phyloP scores from a whole-genome alignment of 2,888 invertebrate genomes.

The Myathropa florea region DNA sequence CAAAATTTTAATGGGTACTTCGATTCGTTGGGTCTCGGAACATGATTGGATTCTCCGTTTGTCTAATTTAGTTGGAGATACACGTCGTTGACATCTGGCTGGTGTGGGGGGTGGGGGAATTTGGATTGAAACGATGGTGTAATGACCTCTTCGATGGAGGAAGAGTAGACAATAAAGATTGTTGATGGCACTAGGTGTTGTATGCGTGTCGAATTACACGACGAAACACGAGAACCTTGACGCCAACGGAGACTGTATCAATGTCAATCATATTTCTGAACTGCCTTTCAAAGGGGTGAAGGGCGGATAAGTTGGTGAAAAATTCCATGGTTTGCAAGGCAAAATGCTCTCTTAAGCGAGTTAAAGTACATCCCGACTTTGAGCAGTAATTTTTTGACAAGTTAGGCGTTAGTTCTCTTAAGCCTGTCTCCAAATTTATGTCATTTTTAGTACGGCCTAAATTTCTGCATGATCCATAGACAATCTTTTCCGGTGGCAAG shows the following conservation, averaged over 20 bases:
- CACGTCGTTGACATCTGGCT: not conserved
- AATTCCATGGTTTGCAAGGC: too few relatives aligned
- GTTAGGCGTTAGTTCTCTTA: too few relatives aligned
- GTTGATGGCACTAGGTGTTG: not conserved
- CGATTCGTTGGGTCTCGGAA: not conserved
- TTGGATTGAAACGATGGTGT: not conserved
- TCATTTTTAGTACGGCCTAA: too few relatives aligned
- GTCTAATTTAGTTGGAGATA: not conserved
- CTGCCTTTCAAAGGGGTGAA: too few relatives aligned
- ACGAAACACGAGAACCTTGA: not conserved
- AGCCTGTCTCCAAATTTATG: too few relatives aligned
- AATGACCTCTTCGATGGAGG: not conserved
- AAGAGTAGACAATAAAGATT: not conserved
- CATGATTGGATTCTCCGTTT: not conserved
- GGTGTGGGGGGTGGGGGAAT: not conserved
- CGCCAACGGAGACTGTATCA: not conserved
- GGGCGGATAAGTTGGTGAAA: too few relatives aligned
- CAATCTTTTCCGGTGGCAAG: too few relatives aligned
- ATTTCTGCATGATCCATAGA: too few relatives aligned
- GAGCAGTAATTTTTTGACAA: too few relatives aligned
- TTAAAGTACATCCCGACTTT: too few relatives aligned
- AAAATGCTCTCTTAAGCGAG: too few relatives aligned
- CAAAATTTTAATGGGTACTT: not conserved
- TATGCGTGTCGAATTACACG: not conserved
- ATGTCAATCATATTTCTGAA: not conserved